Conservation (phyloP, 2,888 invertebrate genomes). For the Dasypogon diadema region DNA sequence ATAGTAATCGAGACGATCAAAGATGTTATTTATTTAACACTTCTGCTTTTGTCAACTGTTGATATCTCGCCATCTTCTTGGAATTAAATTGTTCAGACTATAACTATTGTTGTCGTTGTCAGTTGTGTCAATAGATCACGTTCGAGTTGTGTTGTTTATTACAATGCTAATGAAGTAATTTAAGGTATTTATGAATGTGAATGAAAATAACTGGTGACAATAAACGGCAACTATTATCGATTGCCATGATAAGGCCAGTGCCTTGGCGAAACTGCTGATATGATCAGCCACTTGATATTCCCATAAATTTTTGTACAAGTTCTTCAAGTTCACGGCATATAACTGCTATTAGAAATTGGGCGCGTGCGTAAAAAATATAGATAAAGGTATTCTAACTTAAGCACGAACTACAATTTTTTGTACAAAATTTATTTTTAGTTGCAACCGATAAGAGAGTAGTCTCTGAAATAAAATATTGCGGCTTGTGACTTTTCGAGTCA, state of each 20-base stretch:
- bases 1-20: too few relatives aligned
- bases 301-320: background rate
- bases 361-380: background rate
- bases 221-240: background rate
- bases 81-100: too few relatives aligned
- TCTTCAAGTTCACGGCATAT: background rate
- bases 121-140: background rate
- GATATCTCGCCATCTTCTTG: too few relatives aligned
- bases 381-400: too few relatives aligned
- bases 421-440: too few relatives aligned
- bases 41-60: too few relatives aligned
- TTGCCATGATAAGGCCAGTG: background rate
- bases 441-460: background rate
- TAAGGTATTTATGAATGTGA: slow-evolving; percentile 16
- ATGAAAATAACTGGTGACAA: slow-evolving; percentile 29
- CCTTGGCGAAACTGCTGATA: background rate
- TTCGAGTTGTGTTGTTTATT: background rate
- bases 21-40: too few relatives aligned
- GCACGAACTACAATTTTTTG: too few relatives aligned
- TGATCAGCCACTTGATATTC: background rate
- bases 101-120: background rate
- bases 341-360: background rate
- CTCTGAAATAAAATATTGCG: too few relatives aligned
- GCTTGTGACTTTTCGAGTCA: too few relatives aligned
- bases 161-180: background rate